Conservation (phyloP, 2,797 vertebrate species). For the Petrocephalus sullivani region DNA sequence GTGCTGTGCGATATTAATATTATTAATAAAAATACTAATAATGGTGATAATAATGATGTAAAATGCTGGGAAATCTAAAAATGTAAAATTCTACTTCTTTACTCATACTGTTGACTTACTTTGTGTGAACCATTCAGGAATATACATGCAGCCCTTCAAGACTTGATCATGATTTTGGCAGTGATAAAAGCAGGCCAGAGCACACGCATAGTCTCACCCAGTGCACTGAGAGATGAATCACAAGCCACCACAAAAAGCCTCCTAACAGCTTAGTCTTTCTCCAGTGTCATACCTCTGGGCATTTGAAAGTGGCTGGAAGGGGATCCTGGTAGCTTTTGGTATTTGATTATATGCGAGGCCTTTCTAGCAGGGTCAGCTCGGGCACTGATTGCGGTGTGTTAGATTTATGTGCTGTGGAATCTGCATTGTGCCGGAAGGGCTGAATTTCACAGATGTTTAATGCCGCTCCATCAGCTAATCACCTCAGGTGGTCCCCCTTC, state of each 20-base stretch:
- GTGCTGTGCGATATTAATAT: not conserved
- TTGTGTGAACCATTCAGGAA: not conserved
- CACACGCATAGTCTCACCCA: not conserved
- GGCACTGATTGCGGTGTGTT: not conserved
- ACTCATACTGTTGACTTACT: not conserved
- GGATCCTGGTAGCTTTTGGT: not conserved
- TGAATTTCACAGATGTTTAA: conserved; percentile 36
- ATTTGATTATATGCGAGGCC: not conserved
- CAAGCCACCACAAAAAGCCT: not conserved
- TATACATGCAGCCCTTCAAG: not conserved
- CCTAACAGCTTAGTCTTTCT: not conserved
- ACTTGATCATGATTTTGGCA: not conserved
- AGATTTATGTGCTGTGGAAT: not conserved
- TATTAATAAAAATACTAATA: not conserved
- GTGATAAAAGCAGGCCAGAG: not conserved
- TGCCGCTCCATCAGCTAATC: conserved; percentile 20
- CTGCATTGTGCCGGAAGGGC: not conserved
- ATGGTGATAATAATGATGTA: not conserved
- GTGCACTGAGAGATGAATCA: not conserved
- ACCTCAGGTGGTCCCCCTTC: conserved; percentile 29
- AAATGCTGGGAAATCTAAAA: too few species aligned
- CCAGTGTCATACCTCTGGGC: not conserved
- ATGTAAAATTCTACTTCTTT: not conserved
- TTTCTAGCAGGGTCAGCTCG: not conserved
- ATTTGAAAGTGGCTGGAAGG: not conserved